Base-by-base conservation (phyloP, 1,140 invertebrate genomes). In the Akabosia matsudoensis region DNA sequence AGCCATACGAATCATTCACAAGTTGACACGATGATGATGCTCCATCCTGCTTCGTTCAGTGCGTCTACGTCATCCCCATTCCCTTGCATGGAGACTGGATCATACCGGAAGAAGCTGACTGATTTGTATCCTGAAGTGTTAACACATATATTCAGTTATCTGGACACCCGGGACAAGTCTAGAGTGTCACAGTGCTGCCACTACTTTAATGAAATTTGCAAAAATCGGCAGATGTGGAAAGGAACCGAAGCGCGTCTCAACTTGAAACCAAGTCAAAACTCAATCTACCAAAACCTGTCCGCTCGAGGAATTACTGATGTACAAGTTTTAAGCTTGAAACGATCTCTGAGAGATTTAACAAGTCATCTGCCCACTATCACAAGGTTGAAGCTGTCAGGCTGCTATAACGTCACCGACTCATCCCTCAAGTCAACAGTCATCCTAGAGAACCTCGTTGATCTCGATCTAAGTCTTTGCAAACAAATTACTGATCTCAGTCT, bases 381-480 rank as follows among this genome's bases (percentile, higher is more conserved):
- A 80, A 92, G 93, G 28, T 87, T 98, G 64, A 97, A 95, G 82
- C 86, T 97, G 3, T 94, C 92, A 82, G 96, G 96, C 14, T 97
- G 95, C 84, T 97, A 94, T 86, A 96, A 94, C 84, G 90, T 98
- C 28, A 94, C 93, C 28, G 88, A 89, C 82, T 90, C 92, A 83
- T 92, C 92, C n/a, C 85, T 97, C 45, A 90, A 0, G 92, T 97
- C 82, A 87, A 88, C 34, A 86, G 89, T 14, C 91, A 93, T 51
- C 31, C 34, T 79, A 45, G 33, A 54, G 4, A 56, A 70, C 61
- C 86, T 97, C 1, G 92, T 90, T 64, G 88, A 91, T 74, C 87
- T 97, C 37, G 93, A 97, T 84, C 87, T 98, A 14, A 95, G 93
- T 2, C 87, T 97, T 64, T 98, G 96, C 86, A 98, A 98, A 85